Conservation (phyloP, 1,140 invertebrate species). For the Lepidostoma basale region DNA sequence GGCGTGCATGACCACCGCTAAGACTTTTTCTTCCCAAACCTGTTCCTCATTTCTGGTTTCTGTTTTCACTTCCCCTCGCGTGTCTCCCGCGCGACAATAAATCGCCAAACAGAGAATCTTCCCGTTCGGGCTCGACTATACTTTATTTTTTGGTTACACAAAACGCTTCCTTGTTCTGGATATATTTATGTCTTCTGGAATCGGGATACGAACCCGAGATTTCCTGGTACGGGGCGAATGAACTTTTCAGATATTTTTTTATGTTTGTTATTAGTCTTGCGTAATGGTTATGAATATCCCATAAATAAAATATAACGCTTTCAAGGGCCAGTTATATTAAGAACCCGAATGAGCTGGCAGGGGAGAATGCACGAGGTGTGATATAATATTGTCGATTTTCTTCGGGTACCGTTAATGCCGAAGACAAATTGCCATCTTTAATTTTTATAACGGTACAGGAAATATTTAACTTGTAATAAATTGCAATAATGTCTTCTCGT, state of each 20-base stretch:
- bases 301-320: conserved; percentile 31
- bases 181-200: conserved; percentile 32
- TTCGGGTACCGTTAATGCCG: neutral
- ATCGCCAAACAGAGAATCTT: conserved; percentile 26
- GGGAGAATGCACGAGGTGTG: neutral
- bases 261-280: conserved; percentile 38
- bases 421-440: neutral
- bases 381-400: conserved; percentile 13
- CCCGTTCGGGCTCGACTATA: neutral
- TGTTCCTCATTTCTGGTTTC: conserved; percentile 37
- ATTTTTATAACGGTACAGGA: neutral
- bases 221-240: conserved; percentile 33
- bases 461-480: too few species aligned
- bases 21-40: conserved; percentile 31
- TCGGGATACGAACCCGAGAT: conserved; percentile 2
- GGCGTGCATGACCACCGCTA: conserved; percentile 33
- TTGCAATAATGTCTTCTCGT: too few species aligned
- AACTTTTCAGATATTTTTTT: conserved; percentile 31
- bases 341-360: neutral
- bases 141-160: conserved; percentile 34
- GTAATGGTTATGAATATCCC: conserved; percentile 33
- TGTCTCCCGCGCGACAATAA: conserved; percentile 30
- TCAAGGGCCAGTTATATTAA: neutral
- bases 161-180: conserved; percentile 36
- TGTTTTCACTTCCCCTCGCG: conserved; percentile 34